Conservation (phyloP, 1,140 invertebrate genomes). For the Oncopodura yosiiana region DNA sequence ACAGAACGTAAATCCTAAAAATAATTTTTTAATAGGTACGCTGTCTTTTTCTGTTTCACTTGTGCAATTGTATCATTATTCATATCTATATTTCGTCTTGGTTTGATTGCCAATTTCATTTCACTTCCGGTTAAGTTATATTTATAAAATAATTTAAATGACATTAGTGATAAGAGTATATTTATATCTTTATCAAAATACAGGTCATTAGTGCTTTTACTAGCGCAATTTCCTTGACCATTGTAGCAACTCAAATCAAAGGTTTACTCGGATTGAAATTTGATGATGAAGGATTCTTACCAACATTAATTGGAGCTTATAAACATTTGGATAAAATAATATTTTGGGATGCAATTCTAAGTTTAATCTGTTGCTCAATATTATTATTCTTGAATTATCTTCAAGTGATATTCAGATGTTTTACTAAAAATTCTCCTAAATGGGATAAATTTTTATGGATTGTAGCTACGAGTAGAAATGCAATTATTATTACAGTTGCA, state of each 20-base stretch:
- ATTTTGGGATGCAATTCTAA: slow-evolving; percentile 57
- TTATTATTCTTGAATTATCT: slow-evolving; percentile 47
- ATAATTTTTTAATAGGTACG: too few relatives aligned
- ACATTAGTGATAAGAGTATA: slow-evolving; percentile 26
- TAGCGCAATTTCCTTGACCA: slow-evolving; percentile 69
- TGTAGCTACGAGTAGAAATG: neutral
- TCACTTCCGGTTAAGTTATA: slow-evolving; percentile 84
- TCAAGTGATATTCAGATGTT: slow-evolving; percentile 17
- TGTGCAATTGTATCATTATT: too few relatives aligned
- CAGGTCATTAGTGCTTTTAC: slow-evolving; percentile 77
- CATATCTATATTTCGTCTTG: too few relatives aligned
- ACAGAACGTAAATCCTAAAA: too few relatives aligned
- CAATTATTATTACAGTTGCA: neutral
- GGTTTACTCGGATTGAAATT: slow-evolving; percentile 39
- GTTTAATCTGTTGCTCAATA: slow-evolving; percentile 50
- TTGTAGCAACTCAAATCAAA: slow-evolving; percentile 44
- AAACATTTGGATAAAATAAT: slow-evolving; percentile 50
- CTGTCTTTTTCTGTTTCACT: too few relatives aligned
- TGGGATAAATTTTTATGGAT: neutral
- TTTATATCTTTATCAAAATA: slow-evolving; percentile 44
- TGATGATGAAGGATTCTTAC: slow-evolving; percentile 46
- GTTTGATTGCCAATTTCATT: slow-evolving; percentile 89
- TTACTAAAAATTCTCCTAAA: slow-evolving; percentile 15
- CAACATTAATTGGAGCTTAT: slow-evolving; percentile 59
- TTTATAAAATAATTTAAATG: slow-evolving; percentile 49